Conservation (phyloP, 2,113 vertebrate genomes). For the Corythornis cristatus region DNA sequence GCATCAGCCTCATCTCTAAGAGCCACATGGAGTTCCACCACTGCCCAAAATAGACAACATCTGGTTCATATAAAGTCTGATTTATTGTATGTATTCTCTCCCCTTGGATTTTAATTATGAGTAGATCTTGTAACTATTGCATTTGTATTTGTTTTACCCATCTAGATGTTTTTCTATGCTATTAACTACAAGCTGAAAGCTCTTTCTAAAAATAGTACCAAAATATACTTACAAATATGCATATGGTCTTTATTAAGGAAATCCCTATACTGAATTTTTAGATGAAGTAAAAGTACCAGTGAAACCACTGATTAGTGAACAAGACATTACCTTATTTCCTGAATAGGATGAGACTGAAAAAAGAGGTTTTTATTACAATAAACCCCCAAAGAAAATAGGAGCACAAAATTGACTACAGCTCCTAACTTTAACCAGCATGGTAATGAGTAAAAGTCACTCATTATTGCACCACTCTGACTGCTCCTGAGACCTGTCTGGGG, state of each 20-base stretch:
- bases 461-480: neutral
- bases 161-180: neutral
- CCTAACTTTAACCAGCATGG: neutral
- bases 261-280: neutral
- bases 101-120: conserved; percentile 23
- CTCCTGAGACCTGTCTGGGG: neutral
- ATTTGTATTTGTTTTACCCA: conserved; percentile 10
- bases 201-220: conserved; percentile 16
- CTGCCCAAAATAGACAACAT: conserved; percentile 14
- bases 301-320: neutral
- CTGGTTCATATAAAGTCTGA: neutral
- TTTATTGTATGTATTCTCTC: neutral
- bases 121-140: conserved; percentile 20
- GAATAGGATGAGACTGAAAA: neutral
- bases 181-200: conserved; percentile 7
- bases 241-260: conserved; percentile 32
- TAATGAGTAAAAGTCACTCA: neutral
- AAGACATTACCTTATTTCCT: neutral
- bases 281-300: neutral
- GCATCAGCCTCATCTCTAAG: neutral
- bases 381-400: neutral
- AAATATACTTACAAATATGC: neutral
- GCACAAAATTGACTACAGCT: neutral
- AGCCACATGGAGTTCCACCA: neutral
- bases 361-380: neutral